A percentile compares a stretch with the other conserved stretches of the same genome.
Evolutionary conservation across 2,113 vertebrate species (phyloP).

Genomic region (Psammodynastes pulverulentus): DNA sequence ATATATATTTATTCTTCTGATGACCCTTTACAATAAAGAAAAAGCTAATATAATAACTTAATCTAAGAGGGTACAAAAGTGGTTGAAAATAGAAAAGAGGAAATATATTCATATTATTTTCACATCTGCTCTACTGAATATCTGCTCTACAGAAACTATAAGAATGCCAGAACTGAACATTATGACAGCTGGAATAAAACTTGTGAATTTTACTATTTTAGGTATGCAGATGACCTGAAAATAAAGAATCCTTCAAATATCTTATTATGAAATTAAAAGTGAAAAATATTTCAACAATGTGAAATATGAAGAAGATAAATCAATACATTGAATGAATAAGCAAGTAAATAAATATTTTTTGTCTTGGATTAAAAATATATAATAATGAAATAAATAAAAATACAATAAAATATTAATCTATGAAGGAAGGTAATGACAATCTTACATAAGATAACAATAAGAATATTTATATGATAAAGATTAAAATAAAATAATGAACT

Average conservation of each 20-base stretch:
- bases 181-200: background rate
- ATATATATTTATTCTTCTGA: background rate
- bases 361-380: no score
- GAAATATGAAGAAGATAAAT: background rate
- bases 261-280: background rate
- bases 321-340: background rate
- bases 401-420: background rate
- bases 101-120: background rate
- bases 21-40: background rate
- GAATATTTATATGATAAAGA: background rate
- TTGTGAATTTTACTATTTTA: background rate
- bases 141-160: background rate
- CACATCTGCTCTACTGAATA: background rate
- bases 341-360: background rate
- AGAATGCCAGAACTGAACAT: background rate
- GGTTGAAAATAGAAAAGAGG: background rate
- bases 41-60: background rate
- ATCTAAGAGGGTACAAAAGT: background rate
- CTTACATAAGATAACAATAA: background rate
- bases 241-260: background rate
- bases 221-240: background rate
- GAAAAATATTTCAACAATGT: background rate
- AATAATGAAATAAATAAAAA: background rate
- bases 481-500: background rate
- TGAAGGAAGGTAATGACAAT: background rate